phyloP scores from a whole-genome alignment of 2,797 vertebrate genomes.

The Otolemur crassicaudatus region DNA sequence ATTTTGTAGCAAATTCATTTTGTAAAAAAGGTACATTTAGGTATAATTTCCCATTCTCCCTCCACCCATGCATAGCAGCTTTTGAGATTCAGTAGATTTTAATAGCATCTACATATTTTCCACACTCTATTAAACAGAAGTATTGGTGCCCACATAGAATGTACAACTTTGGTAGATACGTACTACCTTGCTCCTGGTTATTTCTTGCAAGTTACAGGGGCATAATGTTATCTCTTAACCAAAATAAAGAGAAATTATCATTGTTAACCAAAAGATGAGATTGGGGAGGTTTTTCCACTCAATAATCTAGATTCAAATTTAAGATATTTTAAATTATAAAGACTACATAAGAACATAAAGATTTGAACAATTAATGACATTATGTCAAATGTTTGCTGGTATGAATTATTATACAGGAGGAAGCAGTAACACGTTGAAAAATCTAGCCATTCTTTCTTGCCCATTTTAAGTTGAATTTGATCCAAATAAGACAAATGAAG shows the following conservation, averaged over 20 bases:
- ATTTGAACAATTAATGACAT: not conserved
- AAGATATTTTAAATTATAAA: not conserved
- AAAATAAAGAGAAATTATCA: slow-evolving; percentile 4
- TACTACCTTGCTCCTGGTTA: not conserved
- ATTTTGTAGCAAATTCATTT: too few relatives aligned
- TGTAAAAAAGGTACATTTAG: too few relatives aligned
- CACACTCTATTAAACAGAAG: not conserved
- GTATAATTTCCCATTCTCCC: too few relatives aligned
- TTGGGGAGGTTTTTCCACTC: not conserved
- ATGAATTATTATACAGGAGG: not conserved
- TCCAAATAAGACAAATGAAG: not conserved
- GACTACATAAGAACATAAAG: not conserved
- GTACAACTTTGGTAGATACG: not conserved
- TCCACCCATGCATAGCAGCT: too few relatives aligned
- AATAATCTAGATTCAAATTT: slow-evolving; percentile 15
- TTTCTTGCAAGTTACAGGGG: not conserved
- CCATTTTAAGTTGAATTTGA: slow-evolving; percentile 1
- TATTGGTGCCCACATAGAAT: not conserved
- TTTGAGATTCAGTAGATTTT: not conserved
- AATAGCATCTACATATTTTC: not conserved
- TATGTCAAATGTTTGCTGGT: not conserved
- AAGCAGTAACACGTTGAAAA: not conserved
- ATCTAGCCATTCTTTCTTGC: not conserved
- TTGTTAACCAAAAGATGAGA: not conserved
- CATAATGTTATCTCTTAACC: not conserved